These are phyloP conservation scores for Glaucidium brasilianum DNA, from an alignment of 2,113 vertebrate species.

Conservation along the genomic window DNA sequence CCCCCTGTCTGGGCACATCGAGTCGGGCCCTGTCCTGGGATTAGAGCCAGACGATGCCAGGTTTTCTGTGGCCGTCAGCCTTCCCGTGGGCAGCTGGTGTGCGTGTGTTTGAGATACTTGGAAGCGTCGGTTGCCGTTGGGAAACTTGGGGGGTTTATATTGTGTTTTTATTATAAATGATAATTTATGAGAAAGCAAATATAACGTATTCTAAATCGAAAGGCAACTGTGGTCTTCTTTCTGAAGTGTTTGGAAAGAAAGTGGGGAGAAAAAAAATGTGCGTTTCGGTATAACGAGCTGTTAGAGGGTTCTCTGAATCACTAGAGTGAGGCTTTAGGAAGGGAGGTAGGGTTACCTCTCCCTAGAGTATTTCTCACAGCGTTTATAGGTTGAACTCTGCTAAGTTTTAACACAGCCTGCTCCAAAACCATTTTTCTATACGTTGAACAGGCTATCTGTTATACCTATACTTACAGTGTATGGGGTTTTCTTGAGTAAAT, in stretches of 20 bases:
- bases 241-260: background rate
- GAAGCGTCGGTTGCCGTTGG: background rate
- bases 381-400: accelerated
- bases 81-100: accelerated
- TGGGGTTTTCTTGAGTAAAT: background rate
- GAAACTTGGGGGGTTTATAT: no score
- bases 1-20: accelerated
- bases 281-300: background rate
- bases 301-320: background rate
- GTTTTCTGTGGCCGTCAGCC: no score
- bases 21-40: background rate
- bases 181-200: no score
- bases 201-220: background rate
- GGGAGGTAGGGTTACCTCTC: no score
- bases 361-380: background rate
- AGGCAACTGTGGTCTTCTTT: background rate
- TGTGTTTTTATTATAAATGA: background rate
- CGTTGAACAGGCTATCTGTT: background rate
- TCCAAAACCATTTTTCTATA: background rate
- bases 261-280: accelerated
- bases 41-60: accelerated
- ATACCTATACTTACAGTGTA: accelerated
- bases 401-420: background rate
- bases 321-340: background rate
- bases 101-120: accelerated